Conservation (phyloP, 2,113 vertebrate species). For the Ailuropoda melanoleuca region DNA sequence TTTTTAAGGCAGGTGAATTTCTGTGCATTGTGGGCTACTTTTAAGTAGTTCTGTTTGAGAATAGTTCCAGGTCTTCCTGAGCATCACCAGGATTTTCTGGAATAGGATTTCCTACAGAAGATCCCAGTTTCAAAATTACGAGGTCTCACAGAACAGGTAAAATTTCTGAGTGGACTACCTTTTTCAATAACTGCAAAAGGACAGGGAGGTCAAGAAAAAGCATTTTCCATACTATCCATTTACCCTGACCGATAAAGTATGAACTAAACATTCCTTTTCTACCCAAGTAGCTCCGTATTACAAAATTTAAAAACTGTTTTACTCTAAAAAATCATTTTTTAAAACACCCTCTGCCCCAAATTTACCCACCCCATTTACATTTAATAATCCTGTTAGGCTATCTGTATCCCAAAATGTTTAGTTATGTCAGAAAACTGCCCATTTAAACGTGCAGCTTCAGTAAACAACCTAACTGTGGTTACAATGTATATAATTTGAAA, state of each 20-base stretch:
- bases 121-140: not conserved
- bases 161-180: not conserved
- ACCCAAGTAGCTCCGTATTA: not conserved
- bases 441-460: slow-evolving; percentile 6
- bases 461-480: not conserved
- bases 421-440: slow-evolving; percentile 24
- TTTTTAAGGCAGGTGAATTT: not conserved
- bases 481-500: slow-evolving; percentile 11
- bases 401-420: not conserved
- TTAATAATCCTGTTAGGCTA: not conserved
- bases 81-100: not conserved
- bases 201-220: not conserved
- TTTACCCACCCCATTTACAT: not conserved
- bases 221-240: not conserved
- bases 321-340: not conserved
- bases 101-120: not conserved
- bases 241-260: not conserved
- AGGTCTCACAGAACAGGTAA: not conserved
- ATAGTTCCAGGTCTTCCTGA: slow-evolving; percentile 1
- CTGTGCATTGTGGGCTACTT: not conserved
- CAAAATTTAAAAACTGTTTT: slow-evolving; percentile 5
- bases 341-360: not conserved
- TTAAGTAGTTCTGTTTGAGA: slow-evolving; percentile 34
- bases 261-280: not conserved
- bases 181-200: not conserved